These are phyloP conservation scores for Tanypteryx hageni DNA, from an alignment of 2,888 invertebrate species.

Conservation along the genomic window DNA sequence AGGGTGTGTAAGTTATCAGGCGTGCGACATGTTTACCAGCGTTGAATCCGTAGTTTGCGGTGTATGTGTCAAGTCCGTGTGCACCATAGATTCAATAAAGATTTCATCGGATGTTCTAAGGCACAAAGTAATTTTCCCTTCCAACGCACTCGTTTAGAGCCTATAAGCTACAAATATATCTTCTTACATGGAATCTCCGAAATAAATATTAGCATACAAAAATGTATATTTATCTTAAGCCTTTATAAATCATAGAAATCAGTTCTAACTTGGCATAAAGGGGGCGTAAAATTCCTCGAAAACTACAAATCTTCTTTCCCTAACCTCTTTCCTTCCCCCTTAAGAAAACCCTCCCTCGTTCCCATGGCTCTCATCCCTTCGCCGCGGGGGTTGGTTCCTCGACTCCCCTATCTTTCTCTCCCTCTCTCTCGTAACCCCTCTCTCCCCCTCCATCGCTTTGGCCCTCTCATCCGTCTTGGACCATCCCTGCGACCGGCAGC, in stretches of 20 bases:
- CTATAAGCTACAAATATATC: not conserved
- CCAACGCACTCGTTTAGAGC: not conserved
- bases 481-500: conserved; percentile 62
- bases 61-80: not conserved
- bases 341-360: not conserved
- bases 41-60: no score
- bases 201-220: conserved; percentile 36
- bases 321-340: not conserved
- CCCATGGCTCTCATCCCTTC: conserved; percentile 19
- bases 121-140: not conserved
- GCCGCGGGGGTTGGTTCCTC: conserved; percentile 44
- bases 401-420: not conserved
- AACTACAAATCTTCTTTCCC: conserved; percentile 61
- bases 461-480: conserved; percentile 40
- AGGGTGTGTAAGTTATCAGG: no score
- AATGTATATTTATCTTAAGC: conserved; percentile 50
- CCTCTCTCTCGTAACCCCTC: not conserved
- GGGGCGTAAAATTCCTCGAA: conserved; percentile 57
- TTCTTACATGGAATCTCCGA: not conserved
- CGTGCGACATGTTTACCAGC: no score
- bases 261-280: conserved; percentile 63
- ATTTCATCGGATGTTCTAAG: not conserved
- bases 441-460: not conserved
- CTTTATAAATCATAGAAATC: conserved; percentile 51
- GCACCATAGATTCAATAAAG: not conserved